Conservation (phyloP, 1,140 invertebrate species). For the Elymnias hypermnestra region DNA sequence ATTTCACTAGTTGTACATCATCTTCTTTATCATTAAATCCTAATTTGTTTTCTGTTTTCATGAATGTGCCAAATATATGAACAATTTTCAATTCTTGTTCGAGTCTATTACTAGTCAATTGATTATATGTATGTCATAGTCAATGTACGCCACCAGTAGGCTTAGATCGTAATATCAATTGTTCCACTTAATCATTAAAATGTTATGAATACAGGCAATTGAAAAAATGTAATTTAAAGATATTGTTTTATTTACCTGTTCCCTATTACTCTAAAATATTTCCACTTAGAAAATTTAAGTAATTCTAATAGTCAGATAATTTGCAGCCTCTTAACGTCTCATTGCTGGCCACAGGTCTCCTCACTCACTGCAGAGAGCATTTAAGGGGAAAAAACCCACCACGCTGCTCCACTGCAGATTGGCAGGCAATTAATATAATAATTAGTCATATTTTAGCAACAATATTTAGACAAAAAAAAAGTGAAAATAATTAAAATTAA, state of each 20-base stretch:
- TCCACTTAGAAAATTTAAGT: too few species aligned
- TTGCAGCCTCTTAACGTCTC: too few species aligned
- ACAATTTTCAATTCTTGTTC: conserved; percentile 4
- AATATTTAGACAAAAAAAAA: too few species aligned
- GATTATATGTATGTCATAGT: conserved; percentile 5
- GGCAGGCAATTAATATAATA: too few species aligned
- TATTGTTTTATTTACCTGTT: conserved; percentile 38
- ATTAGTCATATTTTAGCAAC: too few species aligned
- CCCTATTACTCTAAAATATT: neutral
- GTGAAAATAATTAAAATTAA: too few species aligned
- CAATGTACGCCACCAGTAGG: neutral
- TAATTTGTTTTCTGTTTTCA: neutral
- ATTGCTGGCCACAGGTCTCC: too few species aligned
- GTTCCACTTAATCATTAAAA: conserved; percentile 47
- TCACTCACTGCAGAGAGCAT: too few species aligned
- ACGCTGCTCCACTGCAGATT: too few species aligned
- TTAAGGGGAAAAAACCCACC: too few species aligned
- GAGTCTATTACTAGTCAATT: conserved; percentile 19
- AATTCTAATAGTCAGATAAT: too few species aligned
- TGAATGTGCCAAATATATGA: neutral
- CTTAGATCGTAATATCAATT: conserved; percentile 10
- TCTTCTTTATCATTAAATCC: neutral
- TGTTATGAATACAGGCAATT: conserved; percentile 68
- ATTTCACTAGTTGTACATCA: neutral
- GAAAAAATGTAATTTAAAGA: conserved; percentile 57